Evolutionary conservation across 2,113 vertebrate genomes (phyloP).

Genomic region (Psittacus erithacus): DNA sequence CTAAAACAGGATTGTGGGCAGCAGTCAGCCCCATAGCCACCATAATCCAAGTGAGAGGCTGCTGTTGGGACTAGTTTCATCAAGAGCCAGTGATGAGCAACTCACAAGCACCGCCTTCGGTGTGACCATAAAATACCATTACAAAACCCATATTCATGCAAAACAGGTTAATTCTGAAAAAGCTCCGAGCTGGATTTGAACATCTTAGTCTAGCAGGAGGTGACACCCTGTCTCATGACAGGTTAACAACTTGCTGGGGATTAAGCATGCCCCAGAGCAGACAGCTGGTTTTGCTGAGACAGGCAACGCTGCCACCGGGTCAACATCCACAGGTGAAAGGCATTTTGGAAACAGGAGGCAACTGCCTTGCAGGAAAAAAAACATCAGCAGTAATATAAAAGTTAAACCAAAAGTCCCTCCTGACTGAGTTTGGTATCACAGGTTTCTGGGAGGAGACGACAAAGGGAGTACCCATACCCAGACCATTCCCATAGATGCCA

Average conservation of each 20-base stretch:
- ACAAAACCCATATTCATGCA: background rate
- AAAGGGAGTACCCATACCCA: background rate
- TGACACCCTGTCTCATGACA: background rate
- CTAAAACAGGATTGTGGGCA: background rate
- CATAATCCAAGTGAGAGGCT: accelerated
- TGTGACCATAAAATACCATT: background rate
- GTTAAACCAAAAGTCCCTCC: background rate
- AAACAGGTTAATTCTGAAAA: background rate
- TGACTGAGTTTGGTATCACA: background rate
- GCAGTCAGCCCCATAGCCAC: background rate
- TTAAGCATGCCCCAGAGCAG: background rate
- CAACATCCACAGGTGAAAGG: background rate
- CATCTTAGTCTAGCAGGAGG: background rate
- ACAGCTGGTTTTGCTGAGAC: background rate
- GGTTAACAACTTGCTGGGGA: background rate
- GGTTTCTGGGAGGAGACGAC: background rate
- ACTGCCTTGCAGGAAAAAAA: background rate
- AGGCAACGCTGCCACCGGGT: accelerated
- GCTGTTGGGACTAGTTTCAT: background rate
- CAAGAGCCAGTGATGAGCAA: background rate
- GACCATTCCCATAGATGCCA: background rate
- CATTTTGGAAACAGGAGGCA: background rate
- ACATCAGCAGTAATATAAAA: background rate
- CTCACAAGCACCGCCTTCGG: accelerated
- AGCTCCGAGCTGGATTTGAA: background rate